A percentile compares a stretch with the other conserved stretches of the same genome.
phyloP scores from a whole-genome alignment of 2,888 invertebrate genomes.

The Ennomos quercinarius region DNA sequence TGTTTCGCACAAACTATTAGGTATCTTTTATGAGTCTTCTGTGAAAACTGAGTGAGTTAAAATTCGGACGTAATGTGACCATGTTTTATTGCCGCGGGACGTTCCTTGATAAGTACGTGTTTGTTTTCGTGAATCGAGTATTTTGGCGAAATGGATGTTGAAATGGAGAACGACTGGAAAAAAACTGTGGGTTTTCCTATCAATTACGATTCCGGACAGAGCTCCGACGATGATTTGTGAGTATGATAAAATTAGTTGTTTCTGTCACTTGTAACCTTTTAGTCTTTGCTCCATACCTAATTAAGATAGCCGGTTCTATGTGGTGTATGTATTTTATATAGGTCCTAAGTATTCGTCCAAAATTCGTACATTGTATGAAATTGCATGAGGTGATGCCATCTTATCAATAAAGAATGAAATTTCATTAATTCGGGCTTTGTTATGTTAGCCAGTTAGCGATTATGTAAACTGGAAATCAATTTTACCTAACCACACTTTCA shows the following conservation, averaged over 20 bases:
- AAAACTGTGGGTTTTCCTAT: conserved; percentile 78
- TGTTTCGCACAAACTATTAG: not conserved
- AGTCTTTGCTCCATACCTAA: not conserved
- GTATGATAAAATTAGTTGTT: conserved; percentile 44
- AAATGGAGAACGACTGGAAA: conserved; percentile 79
- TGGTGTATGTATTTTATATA: not conserved
- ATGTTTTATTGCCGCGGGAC: conserved; percentile 35
- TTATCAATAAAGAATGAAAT: too few relatives aligned
- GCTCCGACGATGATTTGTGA: conserved; percentile 81
- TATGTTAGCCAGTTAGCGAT: too few relatives aligned
- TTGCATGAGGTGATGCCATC: too few relatives aligned
- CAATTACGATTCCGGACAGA: conserved; percentile 78
- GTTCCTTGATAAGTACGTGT: conserved; percentile 30
- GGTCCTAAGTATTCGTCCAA: not conserved
- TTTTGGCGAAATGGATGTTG: conserved; percentile 62
- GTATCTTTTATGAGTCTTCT: not conserved
- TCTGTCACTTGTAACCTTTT: conserved; percentile 6
- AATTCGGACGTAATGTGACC: conserved; percentile 28
- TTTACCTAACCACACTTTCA: too few relatives aligned
- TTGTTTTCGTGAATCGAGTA: conserved; percentile 44
- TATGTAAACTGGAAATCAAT: too few relatives aligned
- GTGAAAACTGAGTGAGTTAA: conserved; percentile 3
- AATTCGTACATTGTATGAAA: too few relatives aligned
- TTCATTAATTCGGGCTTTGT: too few relatives aligned
- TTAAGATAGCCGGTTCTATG: not conserved